A percentile compares a stretch with the other conserved stretches of the same genome.
Conservation (phyloP, 2,888 invertebrate genomes). For the Drosophila ustulata region DNA sequence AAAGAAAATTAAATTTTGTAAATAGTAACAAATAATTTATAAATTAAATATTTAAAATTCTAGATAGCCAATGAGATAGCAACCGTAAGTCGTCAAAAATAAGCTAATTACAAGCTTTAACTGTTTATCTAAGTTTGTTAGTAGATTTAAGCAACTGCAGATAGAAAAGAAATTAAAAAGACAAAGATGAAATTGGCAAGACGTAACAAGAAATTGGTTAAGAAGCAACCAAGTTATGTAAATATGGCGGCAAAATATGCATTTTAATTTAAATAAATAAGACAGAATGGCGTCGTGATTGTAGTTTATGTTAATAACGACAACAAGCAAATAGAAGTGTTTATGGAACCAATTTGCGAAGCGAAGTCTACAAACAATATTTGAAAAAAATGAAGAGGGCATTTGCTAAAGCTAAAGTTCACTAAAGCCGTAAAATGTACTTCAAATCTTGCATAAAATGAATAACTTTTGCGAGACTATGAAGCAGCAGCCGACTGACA, state of each 20-base stretch:
- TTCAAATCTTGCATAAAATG: constrained; percentile 72
- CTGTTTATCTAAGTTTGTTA: too few relatives aligned
- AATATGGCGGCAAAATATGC: constrained; percentile 52
- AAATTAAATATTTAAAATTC: too few relatives aligned
- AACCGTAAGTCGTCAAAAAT: too few relatives aligned
- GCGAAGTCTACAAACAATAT: constrained; percentile 19
- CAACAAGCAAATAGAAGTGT: constrained; percentile 4
- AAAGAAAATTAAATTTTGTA: too few relatives aligned
- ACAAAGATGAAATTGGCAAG: constrained; percentile 1
- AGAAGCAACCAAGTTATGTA: constrained; percentile 34
- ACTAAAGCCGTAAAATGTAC: constrained; percentile 57
- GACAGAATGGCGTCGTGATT: constrained; percentile 76
- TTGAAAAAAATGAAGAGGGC: neutral
- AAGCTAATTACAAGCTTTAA: too few relatives aligned
- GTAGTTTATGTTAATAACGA: constrained; percentile 65
- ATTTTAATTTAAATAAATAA: constrained; percentile 83
- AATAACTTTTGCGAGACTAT: constrained; percentile 62
- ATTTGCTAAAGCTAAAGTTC: constrained; percentile 7
- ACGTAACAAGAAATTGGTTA: constrained; percentile 8
- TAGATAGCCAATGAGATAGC: too few relatives aligned
- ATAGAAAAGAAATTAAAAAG: constrained; percentile 30
- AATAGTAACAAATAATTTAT: too few relatives aligned
- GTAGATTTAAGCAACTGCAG: too few relatives aligned
- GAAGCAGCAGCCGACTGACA: constrained; percentile 26
- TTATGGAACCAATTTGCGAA: constrained; percentile 68